Base-by-base conservation (phyloP, 2,113 vertebrate genomes). In the Lasiurus cinereus region DNA sequence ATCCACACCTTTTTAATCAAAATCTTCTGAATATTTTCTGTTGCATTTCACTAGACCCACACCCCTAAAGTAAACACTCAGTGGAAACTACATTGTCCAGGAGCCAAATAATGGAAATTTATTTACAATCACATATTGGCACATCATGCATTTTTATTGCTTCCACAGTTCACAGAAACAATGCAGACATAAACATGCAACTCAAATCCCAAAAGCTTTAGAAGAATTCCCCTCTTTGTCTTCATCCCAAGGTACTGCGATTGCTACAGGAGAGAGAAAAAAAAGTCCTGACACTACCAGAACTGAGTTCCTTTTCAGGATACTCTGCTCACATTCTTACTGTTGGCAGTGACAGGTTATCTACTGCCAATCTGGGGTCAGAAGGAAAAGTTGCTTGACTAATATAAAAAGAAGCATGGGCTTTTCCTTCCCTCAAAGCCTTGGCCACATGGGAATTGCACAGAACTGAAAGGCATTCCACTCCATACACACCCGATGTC, bases 11-110 rank as follows among this genome's bases (percentile, higher is more conserved):
- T 92, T 59, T 72, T 76, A 74, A 48, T 84, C 10, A 33, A 74
- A 15, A 46, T 69, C 39, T 85, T 78, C 72, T 86, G 50, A 83
- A 66, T 90, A 22, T 78, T 92, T 95, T 86, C 62, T 92, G 13
- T 7, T 43, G 1, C 6, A 12, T 77, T 79, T 92, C 50, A 54
- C 73, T 88, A 86, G 56, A 83, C 12, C 24, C 29, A 94, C 62
- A 83, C 4, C 31, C 13, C 52, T 92, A 52, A 73, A 72, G 33
- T 72, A 77, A 93, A 83, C 52, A 6, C 29, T 88, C 24, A 46
- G 27, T 73, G 46, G 70, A 93, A 88, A 92, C 13, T 50, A 74
- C 4, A 36, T 67, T 69, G 39, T 85, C 12, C 67, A 79, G 64
- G 36, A 29, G 69, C 24, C 7, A 24, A 90, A 33, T 79, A 86